Conservation (phyloP, 2,888 invertebrate genomes). For the Fabriciana adippe region DNA sequence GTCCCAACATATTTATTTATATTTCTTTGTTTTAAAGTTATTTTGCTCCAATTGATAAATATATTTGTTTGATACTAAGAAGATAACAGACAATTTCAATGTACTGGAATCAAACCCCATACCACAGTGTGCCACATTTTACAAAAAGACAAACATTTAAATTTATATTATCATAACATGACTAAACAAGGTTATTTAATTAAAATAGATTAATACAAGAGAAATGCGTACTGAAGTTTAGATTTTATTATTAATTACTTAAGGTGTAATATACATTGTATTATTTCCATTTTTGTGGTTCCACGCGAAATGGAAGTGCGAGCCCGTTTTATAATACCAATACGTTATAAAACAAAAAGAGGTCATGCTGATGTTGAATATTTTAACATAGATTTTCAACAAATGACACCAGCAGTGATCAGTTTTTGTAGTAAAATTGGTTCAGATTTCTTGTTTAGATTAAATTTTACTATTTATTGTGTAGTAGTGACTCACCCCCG, state of each 20-base stretch:
- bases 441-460: background rate
- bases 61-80: no score
- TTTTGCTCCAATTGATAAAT: no score
- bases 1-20: no score
- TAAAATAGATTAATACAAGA: no score
- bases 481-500: no score
- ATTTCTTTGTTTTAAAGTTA: no score
- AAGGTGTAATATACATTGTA: background rate
- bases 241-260: background rate
- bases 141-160: no score
- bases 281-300: slow-evolving; percentile 17
- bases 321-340: slow-evolving; percentile 26
- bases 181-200: no score
- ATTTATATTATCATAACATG: no score
- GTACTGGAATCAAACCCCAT: no score
- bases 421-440: background rate
- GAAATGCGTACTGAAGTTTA: background rate
- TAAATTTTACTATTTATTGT: background rate
- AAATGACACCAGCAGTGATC: background rate
- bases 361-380: slow-evolving; percentile 24
- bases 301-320: slow-evolving; percentile 24
- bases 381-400: slow-evolving; percentile 20
- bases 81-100: no score
- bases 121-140: no score
- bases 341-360: slow-evolving; percentile 26